Evolutionary conservation across 2,888 invertebrate genomes (phyloP), one percentile per base, ranked within the genome.

Genomic region (Drosophila differens): DNA sequence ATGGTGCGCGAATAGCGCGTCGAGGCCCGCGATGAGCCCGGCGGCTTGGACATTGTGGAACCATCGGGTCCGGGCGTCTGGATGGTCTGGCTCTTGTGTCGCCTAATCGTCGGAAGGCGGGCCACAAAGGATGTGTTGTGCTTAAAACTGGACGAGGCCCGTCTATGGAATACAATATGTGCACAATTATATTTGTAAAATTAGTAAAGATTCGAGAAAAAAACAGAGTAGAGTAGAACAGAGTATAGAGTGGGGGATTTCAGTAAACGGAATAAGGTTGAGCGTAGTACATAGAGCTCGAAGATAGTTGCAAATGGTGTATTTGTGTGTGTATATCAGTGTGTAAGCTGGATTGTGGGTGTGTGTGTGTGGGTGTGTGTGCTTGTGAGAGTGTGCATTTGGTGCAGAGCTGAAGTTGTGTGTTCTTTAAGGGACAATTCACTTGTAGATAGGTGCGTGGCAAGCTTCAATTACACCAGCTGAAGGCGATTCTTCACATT

Each of bases 101-200:
- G 95, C 74, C 97, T 95, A 93, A 97, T 97, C 79, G 97, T 97
- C 89, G 98, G 97, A 94, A 98, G 95, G 86, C 98, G 96, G 91
- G 97, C 97, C 93, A 98, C 97, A 94, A 98, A 98, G 68, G 98
- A 98, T 86, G 97, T 96, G 94, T 98, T 98, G 95, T 97, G 97
- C 95, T 98, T 97, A 95, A 97, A 98, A 94, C 97, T 97, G 94
- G 95, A 95, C 92, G 96, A 96, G 93, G 96, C 95, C 92, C 96
- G 95, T 94, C 96, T 96, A 74, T 39, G 67, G 41, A 79, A 53
- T 59, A 71, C 32, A 66, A 58, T 64, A 28, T 19, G 16, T 44
- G 9, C 4, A 70, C 70, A 58, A 61, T 47, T 16, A 74, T 51
- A 71, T 63, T 55, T 44, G 59, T 60, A 30, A 41, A 57, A 65